Base-by-base conservation (phyloP, 2,888 invertebrate genomes). In the Idaea aversata region DNA sequence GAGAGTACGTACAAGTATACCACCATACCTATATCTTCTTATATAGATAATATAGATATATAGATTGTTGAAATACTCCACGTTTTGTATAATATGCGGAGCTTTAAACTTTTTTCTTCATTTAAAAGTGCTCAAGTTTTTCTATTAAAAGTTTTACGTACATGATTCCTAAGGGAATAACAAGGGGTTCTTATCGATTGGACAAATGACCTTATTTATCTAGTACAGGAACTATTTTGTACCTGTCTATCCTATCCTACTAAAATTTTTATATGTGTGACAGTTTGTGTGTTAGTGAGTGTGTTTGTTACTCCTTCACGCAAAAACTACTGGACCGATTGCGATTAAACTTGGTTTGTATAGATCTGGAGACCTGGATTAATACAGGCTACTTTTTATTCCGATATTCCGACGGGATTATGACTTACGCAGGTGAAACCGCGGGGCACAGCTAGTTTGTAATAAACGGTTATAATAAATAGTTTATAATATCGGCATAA, bases 61-160 rank as follows among this genome's bases (percentile, higher is more conserved):
- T 47, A 47, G 36, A 47, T 7, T 6, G 47, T 47, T 47, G 47
- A 47, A 47, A 47, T 47, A 7, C 47, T 47, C 47, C 47, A 47
- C 7, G 47, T 47, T 47, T 47, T 47, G 7, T 47, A 47, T 10
- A 47, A 47, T 47, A 13, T 47, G 13, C 7, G 13, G 13, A 47
- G 47, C 47, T 6, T 13, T 10, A 47, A 61, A 38, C 61, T 38
- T 15, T 61, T 59, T 34, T 10, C 34, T 35, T 61, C 38, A 35
- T 61, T 61, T 61, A 35, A 61, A 61, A 35, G 10, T 61, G 35
- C 38, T 38, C 61, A 38, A 36, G 35, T 35, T 36, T 34, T 61
- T 16, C 38, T 38, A 38, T 59, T 59, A 34, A 25, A 59, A 25
- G 16, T 59, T 25, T 61, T 34, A 13, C 35, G n/a, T 61, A 16